phyloP scores from a whole-genome alignment of 2,888 invertebrate species.

The Drosophila atroscutellata region DNA sequence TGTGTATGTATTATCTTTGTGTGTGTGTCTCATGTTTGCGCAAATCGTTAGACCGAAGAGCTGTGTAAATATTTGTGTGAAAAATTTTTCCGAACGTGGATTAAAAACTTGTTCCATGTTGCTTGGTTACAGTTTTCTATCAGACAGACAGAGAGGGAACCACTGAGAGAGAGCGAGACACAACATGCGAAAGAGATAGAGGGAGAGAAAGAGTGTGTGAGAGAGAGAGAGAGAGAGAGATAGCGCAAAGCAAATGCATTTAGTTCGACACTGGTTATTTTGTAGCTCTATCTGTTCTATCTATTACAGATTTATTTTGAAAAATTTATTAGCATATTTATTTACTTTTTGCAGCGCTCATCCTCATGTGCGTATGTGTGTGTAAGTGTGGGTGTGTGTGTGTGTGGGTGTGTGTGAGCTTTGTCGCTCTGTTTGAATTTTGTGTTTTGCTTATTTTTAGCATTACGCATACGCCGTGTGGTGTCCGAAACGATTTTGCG shows the following conservation, averaged over 20 bases:
- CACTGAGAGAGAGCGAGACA: slow-evolving; percentile 7
- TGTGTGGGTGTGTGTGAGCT: slow-evolving; percentile 9
- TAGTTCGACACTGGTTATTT: slow-evolving; percentile 65
- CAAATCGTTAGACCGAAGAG: slow-evolving; percentile 81
- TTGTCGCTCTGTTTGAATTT: slow-evolving; percentile 53
- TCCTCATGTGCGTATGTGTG: slow-evolving; percentile 1
- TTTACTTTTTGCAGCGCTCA: slow-evolving; percentile 60
- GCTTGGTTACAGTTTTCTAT: slow-evolving; percentile 64
- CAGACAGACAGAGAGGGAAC: slow-evolving; percentile 32
- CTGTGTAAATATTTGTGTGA: slow-evolving; percentile 81
- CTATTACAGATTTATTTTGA: slow-evolving; percentile 79
- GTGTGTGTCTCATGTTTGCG: slow-evolving; percentile 71
- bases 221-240: neutral
- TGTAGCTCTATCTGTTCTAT: slow-evolving; percentile 75
- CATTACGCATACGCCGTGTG: slow-evolving; percentile 69
- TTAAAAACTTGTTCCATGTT: slow-evolving; percentile 77
- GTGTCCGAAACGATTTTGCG: slow-evolving; percentile 46
- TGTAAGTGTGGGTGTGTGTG: slow-evolving; percentile 10
- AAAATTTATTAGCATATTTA: slow-evolving; percentile 79
- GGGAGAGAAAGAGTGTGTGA: neutral
- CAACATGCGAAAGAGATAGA: neutral
- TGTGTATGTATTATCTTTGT: slow-evolving; percentile 30
- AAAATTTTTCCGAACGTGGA: slow-evolving; percentile 80
- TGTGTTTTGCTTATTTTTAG: slow-evolving; percentile 71
- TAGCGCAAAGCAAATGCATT: slow-evolving; percentile 49